Evolutionary conservation across 2,888 invertebrate species (phyloP), one percentile per base, ranked within the genome.

Genomic region (Gortyna flavago): DNA sequence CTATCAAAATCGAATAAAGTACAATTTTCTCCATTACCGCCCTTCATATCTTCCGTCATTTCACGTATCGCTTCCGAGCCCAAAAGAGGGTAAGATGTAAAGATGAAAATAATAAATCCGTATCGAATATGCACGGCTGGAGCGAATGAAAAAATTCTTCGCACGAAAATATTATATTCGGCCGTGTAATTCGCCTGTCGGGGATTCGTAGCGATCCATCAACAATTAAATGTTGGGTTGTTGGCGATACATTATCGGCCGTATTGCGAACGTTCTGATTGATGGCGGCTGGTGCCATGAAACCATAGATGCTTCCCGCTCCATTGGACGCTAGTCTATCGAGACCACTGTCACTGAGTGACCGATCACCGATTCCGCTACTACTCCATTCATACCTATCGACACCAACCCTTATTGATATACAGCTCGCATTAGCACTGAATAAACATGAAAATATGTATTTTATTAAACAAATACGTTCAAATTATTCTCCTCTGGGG

Each of bases 1-100:
- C 95, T 95, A 96, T 96, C 96, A 96, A 96, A 96, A 96, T 96
- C 95, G 94, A 96, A 96, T 96, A 95, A 96, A 95, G 95, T 92
- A 94, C 95, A 96, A 96, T 96, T 96, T 96, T 95, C 95, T 93
- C 96, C 93, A 96, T 96, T 96, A 96, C 95, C 95, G 95, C 95
- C 95, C 95, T 94, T 95, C 95, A 94, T 93, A 94, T 94, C 95
- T 96, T 95, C 95, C 95, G 95, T 95, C 96, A 94, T 96, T 96
- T 96, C 93, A 96, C 96, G 96, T 96, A 95, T 96, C 96, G 95
- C 93, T 96, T 96, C 96, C 96, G 94, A 94, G 91, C 92, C 92
- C 90, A 91, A 94, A 94, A 92, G 95, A 95, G 96, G 96, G 95
- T 95, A 95, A 94, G 92, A 93, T 91, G 93, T 91, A 92, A 93